Conservation (phyloP, 2,888 invertebrate genomes). For the Eristalis pertinax region DNA sequence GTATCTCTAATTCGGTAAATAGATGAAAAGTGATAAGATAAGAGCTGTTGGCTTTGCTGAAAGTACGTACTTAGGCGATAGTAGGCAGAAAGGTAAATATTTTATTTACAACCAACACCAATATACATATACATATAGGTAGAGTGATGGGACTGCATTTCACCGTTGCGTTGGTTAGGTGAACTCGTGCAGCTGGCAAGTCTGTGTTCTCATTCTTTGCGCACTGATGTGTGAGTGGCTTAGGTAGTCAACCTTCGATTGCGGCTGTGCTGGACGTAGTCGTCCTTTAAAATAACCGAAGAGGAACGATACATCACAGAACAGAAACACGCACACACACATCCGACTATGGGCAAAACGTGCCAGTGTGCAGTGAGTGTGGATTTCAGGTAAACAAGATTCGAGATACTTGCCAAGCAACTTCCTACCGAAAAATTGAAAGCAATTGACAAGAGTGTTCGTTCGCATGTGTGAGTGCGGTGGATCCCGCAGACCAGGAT, state of each 20-base stretch:
- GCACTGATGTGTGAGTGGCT: conserved; percentile 14
- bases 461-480: not conserved
- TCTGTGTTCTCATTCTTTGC: conserved; percentile 24
- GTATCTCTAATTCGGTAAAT: conserved; percentile 37
- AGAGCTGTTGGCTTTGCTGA: not conserved
- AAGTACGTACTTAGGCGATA: conserved; percentile 18
- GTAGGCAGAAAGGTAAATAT: conserved; percentile 40
- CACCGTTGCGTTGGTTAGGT: conserved; percentile 20
- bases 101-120: conserved; percentile 20
- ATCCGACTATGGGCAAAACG: not conserved
- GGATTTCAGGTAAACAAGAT: conserved; percentile 58
- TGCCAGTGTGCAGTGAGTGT: conserved; percentile 30
- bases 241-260: conserved; percentile 65
- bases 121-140: not conserved
- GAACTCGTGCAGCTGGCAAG: conserved; percentile 62
- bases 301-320: conserved; percentile 68
- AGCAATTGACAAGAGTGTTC: conserved; percentile 49
- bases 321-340: conserved; percentile 23
- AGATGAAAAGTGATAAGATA: conserved; percentile 62
- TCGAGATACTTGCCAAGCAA: conserved; percentile 55
- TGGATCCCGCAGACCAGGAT: conserved; percentile 47
- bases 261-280: conserved; percentile 51
- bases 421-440: conserved; percentile 66
- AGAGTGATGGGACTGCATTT: conserved; percentile 3
- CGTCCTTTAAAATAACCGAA: conserved; percentile 65